phyloP scores from a whole-genome alignment of 2,797 vertebrate species.

The Chelidonichthys spinosus region DNA sequence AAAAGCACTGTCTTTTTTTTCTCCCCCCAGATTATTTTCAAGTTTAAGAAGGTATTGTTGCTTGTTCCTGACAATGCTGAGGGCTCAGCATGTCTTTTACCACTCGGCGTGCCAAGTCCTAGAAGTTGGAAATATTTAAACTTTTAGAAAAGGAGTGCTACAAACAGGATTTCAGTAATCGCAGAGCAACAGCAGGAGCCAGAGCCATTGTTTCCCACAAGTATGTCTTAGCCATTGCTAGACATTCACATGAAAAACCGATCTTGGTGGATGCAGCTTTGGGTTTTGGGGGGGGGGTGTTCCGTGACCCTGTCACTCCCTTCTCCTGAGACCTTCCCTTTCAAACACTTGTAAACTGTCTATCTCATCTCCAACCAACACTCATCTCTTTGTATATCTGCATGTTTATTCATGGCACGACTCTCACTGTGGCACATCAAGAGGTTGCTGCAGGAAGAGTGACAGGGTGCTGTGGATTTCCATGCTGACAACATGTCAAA shows the following conservation, averaged over 20 bases:
- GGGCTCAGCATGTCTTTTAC: conserved; percentile 46
- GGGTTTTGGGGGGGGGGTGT: neutral
- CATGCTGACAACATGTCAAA: conserved; percentile 74
- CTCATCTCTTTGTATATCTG: conserved; percentile 66
- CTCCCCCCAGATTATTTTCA: conserved; percentile 32
- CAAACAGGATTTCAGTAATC: conserved; percentile 62
- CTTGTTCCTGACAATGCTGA: conserved; percentile 40
- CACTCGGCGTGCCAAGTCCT: conserved; percentile 25
- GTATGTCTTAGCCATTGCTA: conserved; percentile 17
- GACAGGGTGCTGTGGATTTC: conserved; percentile 67
- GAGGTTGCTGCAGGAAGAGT: conserved; percentile 70
- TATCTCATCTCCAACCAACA: conserved; percentile 68
- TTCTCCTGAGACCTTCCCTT: conserved; percentile 46
- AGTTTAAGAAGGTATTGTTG: conserved; percentile 31
- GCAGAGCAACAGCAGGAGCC: conserved; percentile 47
- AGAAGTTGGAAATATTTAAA: conserved; percentile 43
- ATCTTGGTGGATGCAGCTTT: conserved; percentile 32
- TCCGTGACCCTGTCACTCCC: conserved; percentile 59
- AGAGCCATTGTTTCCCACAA: conserved; percentile 17
- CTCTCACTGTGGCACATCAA: conserved; percentile 73
- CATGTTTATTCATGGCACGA: conserved; percentile 79
- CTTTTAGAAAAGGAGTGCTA: conserved; percentile 37
- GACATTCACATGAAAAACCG: conserved; percentile 10
- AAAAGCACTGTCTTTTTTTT: conserved; percentile 14
- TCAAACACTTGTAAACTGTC: conserved; percentile 77